Conservation (phyloP, 1,140 invertebrate species). For the Wasmannia auropunctata region DNA sequence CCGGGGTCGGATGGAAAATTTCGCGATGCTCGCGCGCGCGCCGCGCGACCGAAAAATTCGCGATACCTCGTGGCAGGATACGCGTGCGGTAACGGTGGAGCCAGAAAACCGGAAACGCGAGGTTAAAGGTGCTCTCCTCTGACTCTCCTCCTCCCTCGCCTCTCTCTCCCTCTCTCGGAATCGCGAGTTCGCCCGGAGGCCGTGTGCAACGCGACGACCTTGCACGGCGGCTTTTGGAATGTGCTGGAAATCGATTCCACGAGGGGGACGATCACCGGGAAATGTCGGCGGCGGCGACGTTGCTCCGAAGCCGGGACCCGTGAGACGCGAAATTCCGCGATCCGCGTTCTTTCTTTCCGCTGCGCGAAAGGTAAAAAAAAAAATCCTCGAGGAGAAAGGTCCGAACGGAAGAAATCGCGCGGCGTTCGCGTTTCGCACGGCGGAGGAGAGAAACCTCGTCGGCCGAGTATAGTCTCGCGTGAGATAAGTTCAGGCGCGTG, state of each 20-base stretch:
- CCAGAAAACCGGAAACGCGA: conserved; percentile 37
- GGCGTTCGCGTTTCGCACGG: neutral
- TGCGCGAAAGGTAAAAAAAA: neutral
- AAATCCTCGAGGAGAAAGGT: neutral
- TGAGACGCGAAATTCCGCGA: neutral
- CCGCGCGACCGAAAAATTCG: neutral
- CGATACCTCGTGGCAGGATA: neutral
- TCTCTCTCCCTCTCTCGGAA: neutral
- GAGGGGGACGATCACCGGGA: neutral
- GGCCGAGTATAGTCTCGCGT: neutral
- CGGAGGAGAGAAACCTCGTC: neutral
- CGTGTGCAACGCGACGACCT: conserved; percentile 63
- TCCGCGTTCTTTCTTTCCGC: neutral
- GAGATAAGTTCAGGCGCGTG: neutral
- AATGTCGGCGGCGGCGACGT: neutral
- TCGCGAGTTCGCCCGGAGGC: conserved; percentile 44
- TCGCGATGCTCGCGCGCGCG: neutral
- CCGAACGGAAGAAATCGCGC: neutral
- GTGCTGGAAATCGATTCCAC: neutral
- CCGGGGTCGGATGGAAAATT: neutral
- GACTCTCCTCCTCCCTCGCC: neutral
- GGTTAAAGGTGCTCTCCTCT: conserved; percentile 37
- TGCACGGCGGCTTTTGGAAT: conserved; percentile 31
- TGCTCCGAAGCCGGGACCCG: neutral
- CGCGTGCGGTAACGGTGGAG: neutral